Conservation (phyloP, 2,797 vertebrate species). For the Salmo trutta region DNA sequence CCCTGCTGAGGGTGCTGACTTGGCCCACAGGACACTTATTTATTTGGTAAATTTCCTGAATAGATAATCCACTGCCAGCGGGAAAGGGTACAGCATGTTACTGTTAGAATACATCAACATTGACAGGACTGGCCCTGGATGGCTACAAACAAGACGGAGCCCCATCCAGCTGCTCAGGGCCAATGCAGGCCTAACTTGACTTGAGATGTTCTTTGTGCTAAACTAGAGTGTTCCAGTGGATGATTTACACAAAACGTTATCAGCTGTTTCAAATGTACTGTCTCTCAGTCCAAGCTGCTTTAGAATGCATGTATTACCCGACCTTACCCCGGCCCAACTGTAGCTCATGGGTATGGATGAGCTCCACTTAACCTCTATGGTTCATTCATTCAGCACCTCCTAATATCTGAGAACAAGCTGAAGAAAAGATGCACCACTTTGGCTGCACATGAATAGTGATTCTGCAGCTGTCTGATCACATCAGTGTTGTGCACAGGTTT, state of each 20-base stretch:
- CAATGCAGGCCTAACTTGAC: no score
- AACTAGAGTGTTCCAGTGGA: no score
- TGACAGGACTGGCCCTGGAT: not conserved
- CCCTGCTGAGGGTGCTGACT: not conserved
- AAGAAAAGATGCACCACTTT: not conserved
- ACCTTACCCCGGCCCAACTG: not conserved
- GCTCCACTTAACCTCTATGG: not conserved
- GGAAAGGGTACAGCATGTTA: not conserved
- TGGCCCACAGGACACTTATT: not conserved
- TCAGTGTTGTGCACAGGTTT: not conserved
- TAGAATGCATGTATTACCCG: not conserved
- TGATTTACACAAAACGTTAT: no score
- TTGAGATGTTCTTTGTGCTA: no score
- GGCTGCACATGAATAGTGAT: not conserved
- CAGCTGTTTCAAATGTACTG: not conserved
- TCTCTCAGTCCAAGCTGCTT: not conserved
- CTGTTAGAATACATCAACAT: not conserved
- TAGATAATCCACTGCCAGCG: not conserved
- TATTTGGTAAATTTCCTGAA: not conserved
- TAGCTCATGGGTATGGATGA: constrained; percentile 11
- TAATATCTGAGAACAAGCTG: not conserved
- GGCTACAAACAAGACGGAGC: not conserved
- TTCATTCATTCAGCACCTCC: not conserved
- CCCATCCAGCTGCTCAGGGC: no score
- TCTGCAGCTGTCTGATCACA: not conserved